Evolutionary conservation across 2,113 vertebrate species (phyloP).

Genomic region (Nothobranchius kuhntae): DNA sequence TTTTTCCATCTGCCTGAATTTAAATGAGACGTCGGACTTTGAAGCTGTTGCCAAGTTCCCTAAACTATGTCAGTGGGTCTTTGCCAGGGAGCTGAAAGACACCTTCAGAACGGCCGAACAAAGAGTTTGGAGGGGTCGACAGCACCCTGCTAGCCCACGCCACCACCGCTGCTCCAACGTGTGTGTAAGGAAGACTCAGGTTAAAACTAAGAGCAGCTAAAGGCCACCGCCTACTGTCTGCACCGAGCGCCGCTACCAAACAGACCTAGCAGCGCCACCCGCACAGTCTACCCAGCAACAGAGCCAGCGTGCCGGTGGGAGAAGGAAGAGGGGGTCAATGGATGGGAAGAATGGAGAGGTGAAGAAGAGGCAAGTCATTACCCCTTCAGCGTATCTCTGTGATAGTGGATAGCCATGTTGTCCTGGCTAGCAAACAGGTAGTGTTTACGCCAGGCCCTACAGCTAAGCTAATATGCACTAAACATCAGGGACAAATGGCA

Average conservation of each 20-base stretch:
- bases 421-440: conserved; percentile 40
- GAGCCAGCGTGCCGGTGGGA: conserved; percentile 12
- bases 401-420: conserved; percentile 44
- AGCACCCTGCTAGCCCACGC: conserved; percentile 48
- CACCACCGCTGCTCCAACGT: conserved; percentile 22
- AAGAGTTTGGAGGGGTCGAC: conserved; percentile 57
- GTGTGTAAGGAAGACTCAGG: neutral
- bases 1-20: conserved; percentile 70
- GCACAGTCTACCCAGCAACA: conserved; percentile 70
- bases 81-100: conserved; percentile 70
- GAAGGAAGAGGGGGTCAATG: conserved; percentile 23
- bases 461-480: conserved; percentile 17
- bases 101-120: conserved; percentile 61
- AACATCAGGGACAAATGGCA: conserved; percentile 8
- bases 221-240: conserved; percentile 51
- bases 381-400: conserved; percentile 36
- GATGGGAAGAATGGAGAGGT: conserved; percentile 52
- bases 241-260: conserved; percentile 28
- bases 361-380: conserved; percentile 58
- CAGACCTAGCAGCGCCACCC: conserved; percentile 35
- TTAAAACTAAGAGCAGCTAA: conserved; percentile 31
- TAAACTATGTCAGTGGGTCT: conserved; percentile 73
- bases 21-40: conserved; percentile 79
- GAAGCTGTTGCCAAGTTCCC: conserved; percentile 78
- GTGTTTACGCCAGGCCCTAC: conserved; percentile 29